These are phyloP conservation scores for Neodiprion virginianus DNA, from an alignment of 1,140 invertebrate genomes.

Conservation along the genomic window DNA sequence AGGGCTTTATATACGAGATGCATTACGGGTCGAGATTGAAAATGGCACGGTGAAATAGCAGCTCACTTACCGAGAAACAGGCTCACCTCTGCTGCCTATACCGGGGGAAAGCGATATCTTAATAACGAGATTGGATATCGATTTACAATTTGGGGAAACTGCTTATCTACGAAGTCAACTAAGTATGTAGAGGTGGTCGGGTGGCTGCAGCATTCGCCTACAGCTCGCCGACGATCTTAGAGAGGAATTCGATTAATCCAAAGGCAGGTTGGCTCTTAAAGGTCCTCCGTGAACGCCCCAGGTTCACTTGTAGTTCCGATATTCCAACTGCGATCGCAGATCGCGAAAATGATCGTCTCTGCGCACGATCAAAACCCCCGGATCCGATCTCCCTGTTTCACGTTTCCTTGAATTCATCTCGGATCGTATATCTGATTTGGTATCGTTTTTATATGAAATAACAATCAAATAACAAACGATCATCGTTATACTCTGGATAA, in stretches of 20 bases:
- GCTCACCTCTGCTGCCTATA: background rate
- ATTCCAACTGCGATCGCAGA: too few species aligned
- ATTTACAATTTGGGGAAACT: conserved; percentile 3
- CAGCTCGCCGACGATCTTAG: background rate
- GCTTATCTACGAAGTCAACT: background rate
- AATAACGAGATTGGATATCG: conserved; percentile 7
- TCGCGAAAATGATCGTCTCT: too few species aligned
- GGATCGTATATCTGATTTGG: too few species aligned
- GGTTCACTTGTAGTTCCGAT: too few species aligned
- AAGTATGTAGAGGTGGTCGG: too few species aligned
- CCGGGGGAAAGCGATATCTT: conserved; percentile 1
- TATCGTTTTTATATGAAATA: too few species aligned
- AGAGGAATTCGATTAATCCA: background rate
- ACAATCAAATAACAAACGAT: too few species aligned
- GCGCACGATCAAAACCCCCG: too few species aligned
- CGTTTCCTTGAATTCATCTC: too few species aligned
- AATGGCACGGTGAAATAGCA: background rate
- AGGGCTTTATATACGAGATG: background rate
- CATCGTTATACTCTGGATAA: too few species aligned
- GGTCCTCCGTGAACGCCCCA: background rate
- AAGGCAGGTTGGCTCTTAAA: background rate
- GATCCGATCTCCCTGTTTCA: too few species aligned
- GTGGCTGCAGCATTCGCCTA: too few species aligned
- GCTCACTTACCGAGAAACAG: background rate
- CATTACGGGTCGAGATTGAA: background rate